Conservation (phyloP, 1,140 invertebrate genomes). For the Sipha flava region DNA sequence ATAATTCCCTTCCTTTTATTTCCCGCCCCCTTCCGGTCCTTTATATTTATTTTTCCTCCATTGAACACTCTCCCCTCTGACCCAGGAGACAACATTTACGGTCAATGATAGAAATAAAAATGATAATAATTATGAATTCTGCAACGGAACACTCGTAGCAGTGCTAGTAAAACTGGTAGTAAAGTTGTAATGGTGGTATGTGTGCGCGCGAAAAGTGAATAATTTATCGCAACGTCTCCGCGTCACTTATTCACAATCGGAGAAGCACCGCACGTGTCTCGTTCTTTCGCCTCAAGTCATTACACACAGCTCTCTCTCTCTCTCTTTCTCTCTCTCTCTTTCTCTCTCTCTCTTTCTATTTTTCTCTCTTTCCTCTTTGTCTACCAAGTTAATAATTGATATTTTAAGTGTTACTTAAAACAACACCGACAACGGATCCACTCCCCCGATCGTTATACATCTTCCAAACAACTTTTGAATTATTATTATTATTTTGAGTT, state of each 20-base stretch:
- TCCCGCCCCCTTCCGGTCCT: not conserved
- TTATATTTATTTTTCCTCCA: conserved; percentile 5
- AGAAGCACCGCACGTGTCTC: too few species aligned
- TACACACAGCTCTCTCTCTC: not conserved
- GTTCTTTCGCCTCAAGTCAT: too few species aligned
- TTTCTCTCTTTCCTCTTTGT: not conserved
- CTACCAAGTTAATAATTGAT: conserved; percentile 13
- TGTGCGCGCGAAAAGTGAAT: not conserved
- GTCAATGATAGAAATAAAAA: not conserved
- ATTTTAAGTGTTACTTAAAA: conserved; percentile 22
- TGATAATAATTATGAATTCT: not conserved
- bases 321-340: not conserved
- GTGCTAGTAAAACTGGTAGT: not conserved
- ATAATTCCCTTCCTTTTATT: not conserved
- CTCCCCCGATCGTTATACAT: not conserved
- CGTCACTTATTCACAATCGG: too few species aligned
- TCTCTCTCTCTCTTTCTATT: not conserved
- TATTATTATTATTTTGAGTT: not conserved
- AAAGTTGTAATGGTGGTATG: too few species aligned
- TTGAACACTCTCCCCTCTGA: not conserved
- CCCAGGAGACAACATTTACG: not conserved
- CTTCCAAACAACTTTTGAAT: not conserved
- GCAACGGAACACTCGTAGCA: not conserved
- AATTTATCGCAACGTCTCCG: not conserved
- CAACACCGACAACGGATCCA: not conserved